Conservation (phyloP, 2,797 vertebrate species). For the Rallus crepitans region DNA sequence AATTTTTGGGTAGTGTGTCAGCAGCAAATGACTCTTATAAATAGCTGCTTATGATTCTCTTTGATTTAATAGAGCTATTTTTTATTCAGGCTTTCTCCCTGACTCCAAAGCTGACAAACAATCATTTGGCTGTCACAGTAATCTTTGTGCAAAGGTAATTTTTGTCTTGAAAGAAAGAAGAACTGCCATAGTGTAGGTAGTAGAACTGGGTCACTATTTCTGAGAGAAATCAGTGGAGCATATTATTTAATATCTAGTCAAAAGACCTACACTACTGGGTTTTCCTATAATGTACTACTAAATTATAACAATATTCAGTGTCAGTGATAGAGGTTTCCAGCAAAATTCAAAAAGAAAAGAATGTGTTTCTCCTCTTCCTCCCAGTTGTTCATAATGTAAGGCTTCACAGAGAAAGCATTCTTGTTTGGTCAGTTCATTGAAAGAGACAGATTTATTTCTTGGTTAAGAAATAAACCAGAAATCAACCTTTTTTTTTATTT, state of each 20-base stretch:
- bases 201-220: conserved; percentile 32
- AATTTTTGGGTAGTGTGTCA: neutral
- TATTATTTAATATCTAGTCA: conserved; percentile 23
- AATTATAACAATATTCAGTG: neutral
- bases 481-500: neutral
- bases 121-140: conserved; percentile 2
- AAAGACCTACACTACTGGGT: neutral
- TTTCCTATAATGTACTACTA: neutral
- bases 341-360: neutral
- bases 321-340: neutral
- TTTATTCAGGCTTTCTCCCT: neutral
- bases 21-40: neutral
- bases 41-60: neutral
- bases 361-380: neutral
- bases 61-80: conserved; percentile 15
- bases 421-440: neutral
- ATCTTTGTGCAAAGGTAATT: conserved; percentile 15
- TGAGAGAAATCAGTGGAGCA: conserved; percentile 6
- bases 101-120: neutral
- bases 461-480: neutral
- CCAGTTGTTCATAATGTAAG: neutral
- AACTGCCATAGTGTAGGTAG: neutral
- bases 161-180: neutral
- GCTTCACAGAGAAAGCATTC: neutral
- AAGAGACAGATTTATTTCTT: neutral